These are phyloP conservation scores for Drosophila orena DNA, from an alignment of 1,140 invertebrate species.

Conservation along the genomic window DNA sequence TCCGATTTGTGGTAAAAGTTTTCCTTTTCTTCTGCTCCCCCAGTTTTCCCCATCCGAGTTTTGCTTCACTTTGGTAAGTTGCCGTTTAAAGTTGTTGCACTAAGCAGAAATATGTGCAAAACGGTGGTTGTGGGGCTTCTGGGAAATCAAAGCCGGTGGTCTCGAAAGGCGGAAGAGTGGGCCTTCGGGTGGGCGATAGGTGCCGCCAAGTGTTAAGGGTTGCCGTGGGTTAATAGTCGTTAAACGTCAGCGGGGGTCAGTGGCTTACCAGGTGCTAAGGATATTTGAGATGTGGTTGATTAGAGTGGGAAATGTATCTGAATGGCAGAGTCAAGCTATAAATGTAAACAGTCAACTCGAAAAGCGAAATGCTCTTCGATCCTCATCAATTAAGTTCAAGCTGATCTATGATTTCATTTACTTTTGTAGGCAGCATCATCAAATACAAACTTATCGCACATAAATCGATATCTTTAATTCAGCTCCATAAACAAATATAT, in stretches of 20 bases:
- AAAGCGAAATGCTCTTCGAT: too few species aligned
- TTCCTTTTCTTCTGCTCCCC: slow-evolving; percentile 34
- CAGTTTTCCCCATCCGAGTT: slow-evolving; percentile 13
- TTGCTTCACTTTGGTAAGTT: slow-evolving; percentile 26
- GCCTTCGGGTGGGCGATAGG: not conserved
- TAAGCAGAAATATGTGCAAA: slow-evolving; percentile 44
- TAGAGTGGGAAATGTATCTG: too few species aligned
- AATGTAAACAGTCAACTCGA: not conserved
- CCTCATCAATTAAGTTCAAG: too few species aligned
- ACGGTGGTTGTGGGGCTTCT: slow-evolving; percentile 38
- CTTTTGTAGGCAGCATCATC: not conserved
- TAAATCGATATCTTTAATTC: not conserved
- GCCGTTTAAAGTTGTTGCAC: slow-evolving; percentile 40
- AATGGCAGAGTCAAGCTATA: not conserved
- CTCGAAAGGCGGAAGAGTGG: slow-evolving; percentile 8
- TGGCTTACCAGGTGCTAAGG: slow-evolving; percentile 39
- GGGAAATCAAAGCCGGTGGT: slow-evolving; percentile 37
- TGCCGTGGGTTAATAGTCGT: slow-evolving; percentile 38
- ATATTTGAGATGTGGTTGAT: slow-evolving; percentile 15
- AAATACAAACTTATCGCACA: slow-evolving; percentile 12
- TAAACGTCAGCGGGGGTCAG: slow-evolving; percentile 28
- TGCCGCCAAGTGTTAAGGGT: slow-evolving; percentile 30
- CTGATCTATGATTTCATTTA: too few species aligned
- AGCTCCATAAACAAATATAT: slow-evolving; percentile 2
- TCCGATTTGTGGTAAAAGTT: slow-evolving; percentile 78